phyloP scores from a whole-genome alignment of 2,797 vertebrate species.

The Fistularia commersonii region DNA sequence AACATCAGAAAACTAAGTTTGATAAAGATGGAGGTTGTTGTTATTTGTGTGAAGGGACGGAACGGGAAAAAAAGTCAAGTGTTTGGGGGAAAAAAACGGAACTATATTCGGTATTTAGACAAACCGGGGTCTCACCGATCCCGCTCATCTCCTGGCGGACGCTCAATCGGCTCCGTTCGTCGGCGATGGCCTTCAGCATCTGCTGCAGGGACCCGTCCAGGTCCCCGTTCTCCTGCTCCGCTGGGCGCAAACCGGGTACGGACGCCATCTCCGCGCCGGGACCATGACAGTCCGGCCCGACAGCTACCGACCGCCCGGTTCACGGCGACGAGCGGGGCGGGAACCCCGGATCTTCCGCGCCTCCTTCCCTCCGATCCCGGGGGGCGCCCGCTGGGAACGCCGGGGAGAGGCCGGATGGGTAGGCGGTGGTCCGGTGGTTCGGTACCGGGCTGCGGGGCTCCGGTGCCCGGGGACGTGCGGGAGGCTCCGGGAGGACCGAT shows the following conservation, averaged over 20 bases:
- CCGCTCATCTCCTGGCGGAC: slow-evolving; percentile 75
- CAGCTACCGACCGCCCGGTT: slow-evolving; percentile 35
- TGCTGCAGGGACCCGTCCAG: slow-evolving; percentile 75
- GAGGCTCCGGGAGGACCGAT: slow-evolving; percentile 53
- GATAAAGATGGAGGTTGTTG: too few species aligned
- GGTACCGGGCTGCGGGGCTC: slow-evolving; percentile 1
- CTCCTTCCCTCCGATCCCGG: too few species aligned
- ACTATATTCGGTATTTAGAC: too few species aligned
- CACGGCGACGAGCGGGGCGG: slow-evolving; percentile 21
- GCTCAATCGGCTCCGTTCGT: slow-evolving; percentile 75
- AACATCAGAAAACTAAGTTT: too few species aligned
- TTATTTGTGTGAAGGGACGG: too few species aligned
- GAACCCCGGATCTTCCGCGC: too few species aligned
- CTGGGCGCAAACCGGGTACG: slow-evolving; percentile 67
- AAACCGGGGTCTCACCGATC: slow-evolving; percentile 71
- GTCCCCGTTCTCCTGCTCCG: slow-evolving; percentile 69
- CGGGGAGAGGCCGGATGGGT: background rate
- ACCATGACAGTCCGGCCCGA: slow-evolving; percentile 70
- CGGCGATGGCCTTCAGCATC: slow-evolving; percentile 80
- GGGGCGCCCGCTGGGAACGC: too few species aligned
- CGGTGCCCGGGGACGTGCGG: slow-evolving; percentile 4
- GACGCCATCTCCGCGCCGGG: slow-evolving; percentile 78
- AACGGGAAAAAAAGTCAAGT: too few species aligned
- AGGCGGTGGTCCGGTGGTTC: background rate
- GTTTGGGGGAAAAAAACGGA: too few species aligned